These are phyloP conservation scores for Eciton burchellii DNA, from an alignment of 1,140 invertebrate genomes.

Conservation along the genomic window DNA sequence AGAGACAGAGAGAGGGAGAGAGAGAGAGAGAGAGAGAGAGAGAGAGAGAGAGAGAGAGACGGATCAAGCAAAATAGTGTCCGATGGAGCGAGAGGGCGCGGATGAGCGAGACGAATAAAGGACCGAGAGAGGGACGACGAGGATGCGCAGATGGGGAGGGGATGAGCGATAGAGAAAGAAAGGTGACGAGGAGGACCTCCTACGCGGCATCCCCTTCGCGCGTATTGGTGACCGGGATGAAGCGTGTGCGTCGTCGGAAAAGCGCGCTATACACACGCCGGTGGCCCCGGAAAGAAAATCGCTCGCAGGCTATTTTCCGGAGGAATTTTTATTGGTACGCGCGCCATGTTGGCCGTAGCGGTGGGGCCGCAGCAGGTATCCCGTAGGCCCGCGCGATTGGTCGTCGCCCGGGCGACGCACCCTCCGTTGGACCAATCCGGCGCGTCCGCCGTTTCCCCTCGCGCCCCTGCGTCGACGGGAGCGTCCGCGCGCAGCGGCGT, in stretches of 20 bases:
- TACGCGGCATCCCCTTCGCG: constrained; percentile 35
- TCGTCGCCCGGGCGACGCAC: constrained; percentile 79
- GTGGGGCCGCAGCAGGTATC: constrained; percentile 50
- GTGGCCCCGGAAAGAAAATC: constrained; percentile 80
- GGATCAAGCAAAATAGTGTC: not conserved
- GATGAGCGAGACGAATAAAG: constrained; percentile 23
- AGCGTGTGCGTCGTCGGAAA: constrained; percentile 66
- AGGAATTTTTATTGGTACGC: constrained; percentile 84
- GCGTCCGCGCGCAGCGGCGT: constrained; percentile 19
- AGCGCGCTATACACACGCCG: constrained; percentile 47
- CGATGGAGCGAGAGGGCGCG: constrained; percentile 6
- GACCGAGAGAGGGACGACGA: constrained; percentile 40
- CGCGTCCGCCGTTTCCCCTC: constrained; percentile 33
- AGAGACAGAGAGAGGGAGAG: constrained; percentile 34
- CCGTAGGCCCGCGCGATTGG: constrained; percentile 74
- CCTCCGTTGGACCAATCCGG: constrained; percentile 75
- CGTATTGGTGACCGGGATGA: constrained; percentile 59
- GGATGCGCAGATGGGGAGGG: constrained; percentile 18
- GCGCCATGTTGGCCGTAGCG: constrained; percentile 78
- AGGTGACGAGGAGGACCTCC: constrained; percentile 31
- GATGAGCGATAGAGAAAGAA: constrained; percentile 10
- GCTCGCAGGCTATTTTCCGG: constrained; percentile 84
- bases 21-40: constrained; percentile 13
- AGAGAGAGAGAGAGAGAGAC: not conserved
- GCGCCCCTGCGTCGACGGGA: constrained; percentile 36